Evolutionary conservation across 2,888 invertebrate species (phyloP).

Genomic region (Scaptomyza tumidula): DNA sequence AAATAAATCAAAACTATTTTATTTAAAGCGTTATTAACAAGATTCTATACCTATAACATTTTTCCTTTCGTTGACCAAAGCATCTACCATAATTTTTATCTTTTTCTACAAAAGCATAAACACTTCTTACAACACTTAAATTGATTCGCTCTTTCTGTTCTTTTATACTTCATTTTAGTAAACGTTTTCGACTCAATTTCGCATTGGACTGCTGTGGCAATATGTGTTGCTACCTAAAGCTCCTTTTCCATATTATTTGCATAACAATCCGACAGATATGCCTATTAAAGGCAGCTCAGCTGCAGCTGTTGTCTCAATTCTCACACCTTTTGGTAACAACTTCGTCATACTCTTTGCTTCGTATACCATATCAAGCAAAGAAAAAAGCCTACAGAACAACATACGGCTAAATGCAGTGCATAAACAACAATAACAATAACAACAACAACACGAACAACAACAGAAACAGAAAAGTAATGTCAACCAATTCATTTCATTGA

Average conservation of each 20-base stretch:
- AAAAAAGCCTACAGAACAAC: conserved; percentile 27
- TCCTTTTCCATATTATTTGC: conserved; percentile 56
- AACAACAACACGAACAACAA: conserved; percentile 23
- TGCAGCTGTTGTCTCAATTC: conserved; percentile 74
- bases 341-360: conserved; percentile 31
- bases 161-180: conserved; percentile 2
- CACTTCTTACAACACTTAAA: conserved; percentile 1
- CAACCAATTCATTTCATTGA: conserved; percentile 80
- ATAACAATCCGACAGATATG: conserved; percentile 75
- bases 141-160: not conserved
- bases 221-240: conserved; percentile 33
- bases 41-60: not conserved
- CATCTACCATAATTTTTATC: not conserved
- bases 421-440: conserved; percentile 32
- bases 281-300: conserved; percentile 78
- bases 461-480: conserved; percentile 69
- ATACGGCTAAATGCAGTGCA: conserved; percentile 29
- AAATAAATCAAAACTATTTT: no score
- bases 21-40: no score
- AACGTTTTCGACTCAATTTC: conserved; percentile 12
- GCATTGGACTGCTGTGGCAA: not conserved
- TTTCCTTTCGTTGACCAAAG: not conserved
- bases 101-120: not conserved
- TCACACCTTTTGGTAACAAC: conserved; percentile 57
- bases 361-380: conserved; percentile 44